Conservation (phyloP, 2,113 vertebrate species). For the Lathamus discolor region DNA sequence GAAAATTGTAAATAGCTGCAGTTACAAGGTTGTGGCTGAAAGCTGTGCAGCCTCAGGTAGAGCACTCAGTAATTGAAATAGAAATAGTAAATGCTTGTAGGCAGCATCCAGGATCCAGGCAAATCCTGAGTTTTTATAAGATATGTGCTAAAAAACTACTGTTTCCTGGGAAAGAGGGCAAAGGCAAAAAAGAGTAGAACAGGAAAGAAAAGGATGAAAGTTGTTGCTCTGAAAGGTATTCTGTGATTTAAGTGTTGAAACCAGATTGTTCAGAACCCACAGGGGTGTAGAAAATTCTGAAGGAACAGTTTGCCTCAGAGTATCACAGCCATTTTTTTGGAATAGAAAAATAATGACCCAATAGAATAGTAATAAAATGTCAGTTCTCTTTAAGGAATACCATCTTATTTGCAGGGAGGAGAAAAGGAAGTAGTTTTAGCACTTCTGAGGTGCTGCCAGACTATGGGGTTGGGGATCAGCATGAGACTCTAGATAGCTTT, state of each 20-base stretch:
- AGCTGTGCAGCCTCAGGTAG: background rate
- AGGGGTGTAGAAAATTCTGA: background rate
- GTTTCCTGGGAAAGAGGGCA: background rate
- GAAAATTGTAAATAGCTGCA: background rate
- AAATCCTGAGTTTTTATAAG: background rate
- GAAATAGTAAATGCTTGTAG: background rate
- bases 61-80: background rate
- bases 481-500: constrained; percentile 30
- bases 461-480: constrained; percentile 23
- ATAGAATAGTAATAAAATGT: background rate
- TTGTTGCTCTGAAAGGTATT: background rate
- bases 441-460: background rate
- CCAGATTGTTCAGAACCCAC: background rate
- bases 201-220: background rate
- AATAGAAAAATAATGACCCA: background rate
- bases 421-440: background rate
- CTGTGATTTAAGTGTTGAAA: background rate
- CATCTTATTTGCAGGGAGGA: background rate
- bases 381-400: background rate
- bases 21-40: background rate
- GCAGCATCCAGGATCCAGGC: background rate
- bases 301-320: background rate
- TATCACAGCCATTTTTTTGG: background rate
- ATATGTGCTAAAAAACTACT: background rate
- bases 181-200: background rate